Evolutionary conservation across 1,140 invertebrate genomes (phyloP).

Genomic region (Temnothorax curvispinosus): DNA sequence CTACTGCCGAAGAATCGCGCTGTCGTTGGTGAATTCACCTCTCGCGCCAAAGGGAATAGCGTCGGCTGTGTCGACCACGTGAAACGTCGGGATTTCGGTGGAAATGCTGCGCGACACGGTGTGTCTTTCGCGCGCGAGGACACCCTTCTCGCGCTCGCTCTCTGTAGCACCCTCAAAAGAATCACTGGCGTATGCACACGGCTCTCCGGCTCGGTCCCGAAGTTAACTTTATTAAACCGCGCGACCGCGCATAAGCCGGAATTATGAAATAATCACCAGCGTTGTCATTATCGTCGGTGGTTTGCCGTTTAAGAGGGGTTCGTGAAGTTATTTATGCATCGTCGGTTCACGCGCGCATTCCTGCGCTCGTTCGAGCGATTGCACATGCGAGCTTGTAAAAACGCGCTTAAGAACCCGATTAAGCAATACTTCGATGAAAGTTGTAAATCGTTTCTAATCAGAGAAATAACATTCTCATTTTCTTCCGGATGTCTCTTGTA

Average conservation of each 20-base stretch:
- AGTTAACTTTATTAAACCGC: conserved; percentile 72
- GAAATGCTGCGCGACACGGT: conserved; percentile 10
- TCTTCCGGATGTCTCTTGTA: not conserved
- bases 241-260: conserved; percentile 59
- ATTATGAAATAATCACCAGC: conserved; percentile 69
- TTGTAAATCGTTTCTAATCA: not conserved
- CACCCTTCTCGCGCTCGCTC: not conserved
- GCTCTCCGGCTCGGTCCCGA: conserved; percentile 27
- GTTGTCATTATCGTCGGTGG: conserved; percentile 29
- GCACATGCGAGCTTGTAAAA: conserved; percentile 15
- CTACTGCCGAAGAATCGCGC: conserved; percentile 9
- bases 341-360: conserved; percentile 28
- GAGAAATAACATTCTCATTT: not conserved
- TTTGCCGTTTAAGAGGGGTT: conserved; percentile 38
- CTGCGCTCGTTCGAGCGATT: not conserved
- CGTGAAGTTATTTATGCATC: conserved; percentile 54
- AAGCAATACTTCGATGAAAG: not conserved
- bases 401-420: conserved; percentile 20
- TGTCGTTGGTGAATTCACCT: conserved; percentile 43
- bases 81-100: conserved; percentile 18
- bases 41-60: conserved; percentile 9
- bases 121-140: conserved; percentile 36
- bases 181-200: conserved; percentile 61
- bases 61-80: not conserved
- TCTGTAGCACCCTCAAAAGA: conserved; percentile 55